phyloP scores from a whole-genome alignment of 2,797 vertebrate genomes.

The Aulostomus chinensis region DNA sequence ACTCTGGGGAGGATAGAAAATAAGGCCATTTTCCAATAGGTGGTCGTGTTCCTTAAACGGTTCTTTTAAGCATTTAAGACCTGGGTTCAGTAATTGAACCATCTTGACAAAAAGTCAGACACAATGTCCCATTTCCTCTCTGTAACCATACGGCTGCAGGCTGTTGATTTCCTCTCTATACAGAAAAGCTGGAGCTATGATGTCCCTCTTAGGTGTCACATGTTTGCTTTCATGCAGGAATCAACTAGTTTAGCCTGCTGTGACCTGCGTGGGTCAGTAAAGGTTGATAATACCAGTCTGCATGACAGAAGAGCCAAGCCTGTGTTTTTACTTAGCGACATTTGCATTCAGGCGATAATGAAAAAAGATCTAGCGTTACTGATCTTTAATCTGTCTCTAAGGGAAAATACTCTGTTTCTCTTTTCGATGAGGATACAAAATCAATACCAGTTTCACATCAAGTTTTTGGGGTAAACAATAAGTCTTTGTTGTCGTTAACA shows the following conservation, averaged over 20 bases:
- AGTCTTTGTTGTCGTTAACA: background rate
- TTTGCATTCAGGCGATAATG: slow-evolving; percentile 1
- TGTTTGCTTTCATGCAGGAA: slow-evolving; percentile 10
- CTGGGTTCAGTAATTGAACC: no score
- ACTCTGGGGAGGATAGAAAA: no score
- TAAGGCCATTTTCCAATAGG: no score
- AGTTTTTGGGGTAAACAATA: background rate
- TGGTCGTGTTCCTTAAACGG: no score
- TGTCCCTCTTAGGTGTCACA: no score
- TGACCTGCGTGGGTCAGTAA: background rate
- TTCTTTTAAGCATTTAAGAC: no score
- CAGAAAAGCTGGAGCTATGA: background rate
- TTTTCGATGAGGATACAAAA: slow-evolving; percentile 1
- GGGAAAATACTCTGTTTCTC: slow-evolving; percentile 4
- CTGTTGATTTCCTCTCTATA: slow-evolving; percentile 3
- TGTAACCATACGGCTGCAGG: background rate
- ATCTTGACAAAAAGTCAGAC: no score
- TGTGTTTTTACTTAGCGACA: slow-evolving; percentile 15
- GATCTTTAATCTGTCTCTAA: slow-evolving; percentile 5
- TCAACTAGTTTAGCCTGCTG: no score
- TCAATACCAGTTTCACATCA: background rate
- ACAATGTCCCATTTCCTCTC: no score
- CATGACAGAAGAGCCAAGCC: slow-evolving; percentile 13
- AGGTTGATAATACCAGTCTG: background rate
- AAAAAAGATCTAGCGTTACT: slow-evolving; percentile 1